Evolutionary conservation across 1,140 invertebrate species (phyloP), one percentile per base, ranked within the genome.

Genomic region (Chymomyza costata): DNA sequence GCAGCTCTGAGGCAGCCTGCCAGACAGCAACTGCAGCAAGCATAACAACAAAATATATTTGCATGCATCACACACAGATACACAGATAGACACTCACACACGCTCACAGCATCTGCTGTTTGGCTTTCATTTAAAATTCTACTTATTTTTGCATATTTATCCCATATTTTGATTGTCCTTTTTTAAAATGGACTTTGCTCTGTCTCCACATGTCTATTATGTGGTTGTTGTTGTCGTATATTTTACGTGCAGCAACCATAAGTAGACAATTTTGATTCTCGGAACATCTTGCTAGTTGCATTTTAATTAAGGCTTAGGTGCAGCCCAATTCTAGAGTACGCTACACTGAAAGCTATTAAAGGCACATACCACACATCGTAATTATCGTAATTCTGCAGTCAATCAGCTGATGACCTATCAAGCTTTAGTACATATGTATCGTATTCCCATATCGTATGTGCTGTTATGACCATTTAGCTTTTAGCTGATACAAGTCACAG

Each of bases 101-200:
- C 35, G 46, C 59, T 47, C 47, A 49, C 51, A 52, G 25, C 13
- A 13, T 45, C 25, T 13, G 30, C 15, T 48, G 52, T 71, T 76
- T 76, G 58, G 53, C 57, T 51, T 78, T 67, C 66, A 78, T 78
- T 78, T 78, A 67, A 71, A 78, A 71, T 78, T 80, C 58, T 67
- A 53, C 71, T 57, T 78, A 78, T 70, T 71, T 71, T 71, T 71
- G 73, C 66, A 78, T 78, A 78, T 76, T 78, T 78, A 64, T 70
- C 30, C 62, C 46, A 52, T 47, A 54, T 48, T 25, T 35, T 32
- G 17, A 35, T 60, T 62, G 53, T 54, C 48, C 43, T 51, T 41
- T 54, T 48, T 41, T 16, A 54, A 59, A 41, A 38, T 32, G 25
- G 48, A 55, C 52, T 61, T n/a, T 61, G 16, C 28, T 52, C 49